phyloP scores from a whole-genome alignment of 2,888 invertebrate species.

The Xestobium rufovillosum region DNA sequence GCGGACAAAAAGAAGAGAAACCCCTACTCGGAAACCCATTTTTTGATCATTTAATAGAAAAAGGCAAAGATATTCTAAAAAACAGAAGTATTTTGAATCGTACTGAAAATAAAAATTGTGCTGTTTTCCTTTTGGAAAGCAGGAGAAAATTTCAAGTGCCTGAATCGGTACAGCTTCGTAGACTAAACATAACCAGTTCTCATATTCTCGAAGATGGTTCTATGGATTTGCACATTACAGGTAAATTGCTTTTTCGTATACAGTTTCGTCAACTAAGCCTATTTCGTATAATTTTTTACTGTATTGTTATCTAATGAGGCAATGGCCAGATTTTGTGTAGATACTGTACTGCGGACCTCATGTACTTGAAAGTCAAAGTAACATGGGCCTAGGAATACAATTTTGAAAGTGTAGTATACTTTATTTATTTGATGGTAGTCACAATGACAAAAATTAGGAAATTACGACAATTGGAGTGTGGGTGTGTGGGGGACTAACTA shows the following conservation, averaged over 20 bases:
- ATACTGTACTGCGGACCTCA: too few species aligned
- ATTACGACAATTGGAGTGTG: too few species aligned
- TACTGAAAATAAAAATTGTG: conserved; percentile 25
- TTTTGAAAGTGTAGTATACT: too few species aligned
- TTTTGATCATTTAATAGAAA: conserved; percentile 29
- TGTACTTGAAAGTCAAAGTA: too few species aligned
- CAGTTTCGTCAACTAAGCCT: conserved; percentile 4
- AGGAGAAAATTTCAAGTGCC: conserved; percentile 21
- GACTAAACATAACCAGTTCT: conserved; percentile 20
- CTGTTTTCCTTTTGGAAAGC: conserved; percentile 14
- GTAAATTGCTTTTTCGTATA: conserved; percentile 17
- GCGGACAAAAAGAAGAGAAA: too few species aligned
- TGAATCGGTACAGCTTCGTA: conserved; percentile 21
- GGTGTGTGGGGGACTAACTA: too few species aligned
- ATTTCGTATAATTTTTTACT: too few species aligned
- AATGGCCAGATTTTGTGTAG: too few species aligned
- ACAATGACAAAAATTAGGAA: too few species aligned
- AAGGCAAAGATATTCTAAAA: conserved; percentile 34
- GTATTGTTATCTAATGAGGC: too few species aligned
- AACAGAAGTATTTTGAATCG: conserved; percentile 36
- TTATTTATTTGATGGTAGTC: too few species aligned
- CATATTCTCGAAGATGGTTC: conserved; percentile 15
- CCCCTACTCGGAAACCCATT: conserved; percentile 23
- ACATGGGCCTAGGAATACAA: too few species aligned
- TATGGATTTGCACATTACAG: conserved; percentile 26